These are phyloP conservation scores for Pipa parva DNA, from an alignment of 2,113 vertebrate genomes.

Conservation along the genomic window DNA sequence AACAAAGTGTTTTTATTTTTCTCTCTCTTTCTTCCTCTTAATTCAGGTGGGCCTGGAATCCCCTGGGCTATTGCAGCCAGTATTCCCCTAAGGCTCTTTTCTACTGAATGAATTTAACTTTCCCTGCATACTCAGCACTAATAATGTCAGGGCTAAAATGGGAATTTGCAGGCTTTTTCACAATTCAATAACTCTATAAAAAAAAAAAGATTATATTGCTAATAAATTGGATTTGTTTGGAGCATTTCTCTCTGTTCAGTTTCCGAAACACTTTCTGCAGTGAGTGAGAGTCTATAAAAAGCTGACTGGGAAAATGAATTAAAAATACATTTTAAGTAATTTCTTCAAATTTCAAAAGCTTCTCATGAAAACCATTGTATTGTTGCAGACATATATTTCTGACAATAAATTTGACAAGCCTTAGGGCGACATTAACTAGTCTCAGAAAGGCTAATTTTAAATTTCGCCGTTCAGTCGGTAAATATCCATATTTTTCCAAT, in stretches of 20 bases:
- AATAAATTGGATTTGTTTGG: slow-evolving; percentile 12
- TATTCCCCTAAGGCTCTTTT: neutral
- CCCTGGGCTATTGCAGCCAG: neutral
- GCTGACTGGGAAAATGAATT: slow-evolving; percentile 20
- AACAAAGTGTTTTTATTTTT: slow-evolving; percentile 14
- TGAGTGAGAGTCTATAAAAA: slow-evolving; percentile 26
- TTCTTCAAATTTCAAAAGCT: too few relatives aligned
- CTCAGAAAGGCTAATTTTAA: too few relatives aligned
- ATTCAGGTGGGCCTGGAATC: neutral
- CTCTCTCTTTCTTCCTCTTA: too few relatives aligned
- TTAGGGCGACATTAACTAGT: too few relatives aligned
- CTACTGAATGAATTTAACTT: slow-evolving; percentile 7
- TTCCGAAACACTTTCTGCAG: too few relatives aligned
- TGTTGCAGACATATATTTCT: too few relatives aligned
- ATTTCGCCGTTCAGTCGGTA: too few relatives aligned
- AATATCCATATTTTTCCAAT: too few relatives aligned
- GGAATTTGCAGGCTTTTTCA: slow-evolving; percentile 6
- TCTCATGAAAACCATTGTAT: too few relatives aligned
- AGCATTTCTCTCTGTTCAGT: slow-evolving; percentile 3
- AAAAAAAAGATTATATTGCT: neutral
- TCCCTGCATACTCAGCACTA: slow-evolving; percentile 32
- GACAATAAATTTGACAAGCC: too few relatives aligned
- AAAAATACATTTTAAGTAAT: slow-evolving; percentile 17
- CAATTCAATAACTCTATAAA: slow-evolving; percentile 3
- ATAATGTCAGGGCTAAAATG: slow-evolving; percentile 11